phyloP scores from a whole-genome alignment of 2,113 vertebrate genomes.

The Cnemophilus loriae region DNA sequence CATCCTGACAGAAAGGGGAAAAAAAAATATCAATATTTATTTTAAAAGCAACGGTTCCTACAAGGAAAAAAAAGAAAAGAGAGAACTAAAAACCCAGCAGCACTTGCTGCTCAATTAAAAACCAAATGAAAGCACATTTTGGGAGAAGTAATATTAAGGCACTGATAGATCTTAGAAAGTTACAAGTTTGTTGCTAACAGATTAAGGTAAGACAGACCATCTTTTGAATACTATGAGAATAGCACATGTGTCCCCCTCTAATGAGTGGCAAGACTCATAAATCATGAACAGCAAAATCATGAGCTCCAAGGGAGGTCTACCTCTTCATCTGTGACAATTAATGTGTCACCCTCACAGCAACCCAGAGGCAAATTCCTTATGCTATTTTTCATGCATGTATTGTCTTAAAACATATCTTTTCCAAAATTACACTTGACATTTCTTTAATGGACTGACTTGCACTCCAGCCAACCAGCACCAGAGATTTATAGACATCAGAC shows the following conservation, averaged over 20 bases:
- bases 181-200: neutral
- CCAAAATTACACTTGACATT: constrained; percentile 44
- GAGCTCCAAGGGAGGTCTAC: constrained; percentile 28
- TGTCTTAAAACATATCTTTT: constrained; percentile 47
- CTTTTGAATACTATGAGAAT: neutral
- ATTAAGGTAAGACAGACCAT: neutral
- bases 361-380: constrained; percentile 50
- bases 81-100: neutral
- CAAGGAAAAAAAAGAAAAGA: neutral
- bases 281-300: constrained; percentile 36
- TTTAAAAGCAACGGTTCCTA: neutral
- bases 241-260: neutral
- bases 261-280: constrained; percentile 28
- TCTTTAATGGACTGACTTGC: constrained; percentile 34
- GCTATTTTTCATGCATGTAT: constrained; percentile 50
- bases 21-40: neutral
- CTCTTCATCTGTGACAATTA: constrained; percentile 57
- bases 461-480: neutral
- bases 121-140: neutral
- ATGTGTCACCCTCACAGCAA: constrained; percentile 12
- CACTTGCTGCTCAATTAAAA: neutral
- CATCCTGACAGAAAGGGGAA: neutral
- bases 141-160: neutral
- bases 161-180: neutral
- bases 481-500: neutral